Conservation (phyloP, 2,888 invertebrate species). For the Stratiomys singularior region DNA sequence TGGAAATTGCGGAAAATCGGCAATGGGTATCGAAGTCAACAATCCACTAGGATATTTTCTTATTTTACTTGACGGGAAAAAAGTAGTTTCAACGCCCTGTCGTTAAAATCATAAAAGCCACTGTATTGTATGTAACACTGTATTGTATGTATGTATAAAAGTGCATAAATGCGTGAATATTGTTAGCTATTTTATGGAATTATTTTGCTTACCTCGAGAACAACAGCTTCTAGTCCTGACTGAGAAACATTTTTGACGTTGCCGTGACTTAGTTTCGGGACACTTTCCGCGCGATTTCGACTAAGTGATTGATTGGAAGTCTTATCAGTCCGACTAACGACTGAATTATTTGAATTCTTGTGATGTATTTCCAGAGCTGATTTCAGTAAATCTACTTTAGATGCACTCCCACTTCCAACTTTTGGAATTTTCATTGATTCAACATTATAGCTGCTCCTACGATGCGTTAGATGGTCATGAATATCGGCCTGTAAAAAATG, state of each 20-base stretch:
- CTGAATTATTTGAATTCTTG: constrained; percentile 67
- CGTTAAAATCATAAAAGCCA: not conserved
- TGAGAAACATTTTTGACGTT: constrained; percentile 72
- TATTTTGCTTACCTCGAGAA: constrained; percentile 71
- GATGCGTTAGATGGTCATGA: constrained; percentile 64
- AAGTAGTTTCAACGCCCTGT: constrained; percentile 66
- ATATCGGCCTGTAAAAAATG: constrained; percentile 62
- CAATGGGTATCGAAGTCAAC: constrained; percentile 64
- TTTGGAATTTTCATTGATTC: constrained; percentile 62
- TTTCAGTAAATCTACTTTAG: constrained; percentile 73
- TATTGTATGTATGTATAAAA: no score
- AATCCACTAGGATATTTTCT: constrained; percentile 66
- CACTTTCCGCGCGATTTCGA: constrained; percentile 70
- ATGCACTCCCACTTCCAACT: constrained; percentile 64
- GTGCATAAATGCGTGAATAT: no score
- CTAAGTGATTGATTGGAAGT: constrained; percentile 72
- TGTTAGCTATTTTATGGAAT: no score
- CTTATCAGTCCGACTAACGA: constrained; percentile 66
- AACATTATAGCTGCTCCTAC: constrained; percentile 66
- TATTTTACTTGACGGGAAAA: constrained; percentile 63
- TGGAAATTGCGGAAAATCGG: constrained; percentile 64
- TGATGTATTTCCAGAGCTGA: constrained; percentile 77
- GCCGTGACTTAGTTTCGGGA: constrained; percentile 70
- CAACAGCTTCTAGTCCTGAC: constrained; percentile 68
- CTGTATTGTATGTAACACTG: no score